A percentile compares a stretch with the other conserved stretches of the same genome.
Evolutionary conservation across 1,140 invertebrate species (phyloP).

Genomic region (Anoplolepis gracilipes): DNA sequence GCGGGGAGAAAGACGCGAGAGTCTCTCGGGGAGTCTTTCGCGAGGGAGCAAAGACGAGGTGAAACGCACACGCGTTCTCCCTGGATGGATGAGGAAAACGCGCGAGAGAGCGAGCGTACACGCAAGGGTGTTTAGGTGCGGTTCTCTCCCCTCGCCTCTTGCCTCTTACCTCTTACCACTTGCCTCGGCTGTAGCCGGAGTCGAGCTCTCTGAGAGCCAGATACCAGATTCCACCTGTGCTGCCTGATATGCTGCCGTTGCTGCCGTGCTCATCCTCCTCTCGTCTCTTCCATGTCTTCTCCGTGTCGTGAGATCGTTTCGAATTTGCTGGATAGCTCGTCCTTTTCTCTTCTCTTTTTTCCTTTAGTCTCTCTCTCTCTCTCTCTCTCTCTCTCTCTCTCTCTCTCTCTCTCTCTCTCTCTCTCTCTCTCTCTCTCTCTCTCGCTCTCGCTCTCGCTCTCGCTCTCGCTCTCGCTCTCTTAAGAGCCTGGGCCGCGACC

Average conservation of each 20-base stretch:
- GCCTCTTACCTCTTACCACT: too few relatives aligned
- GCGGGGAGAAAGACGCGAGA: conserved; percentile 8
- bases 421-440: background rate
- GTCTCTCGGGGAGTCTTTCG: conserved; percentile 53
- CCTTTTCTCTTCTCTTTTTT: background rate
- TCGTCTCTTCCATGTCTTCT: conserved; percentile 68
- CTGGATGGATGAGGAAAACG: conserved; percentile 71
- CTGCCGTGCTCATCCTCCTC: conserved; percentile 70
- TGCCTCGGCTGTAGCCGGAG: conserved; percentile 46
- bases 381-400: background rate
- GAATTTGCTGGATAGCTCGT: conserved; percentile 64
- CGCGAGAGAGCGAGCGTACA: conserved; percentile 71
- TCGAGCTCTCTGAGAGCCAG: conserved; percentile 64
- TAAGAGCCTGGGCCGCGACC: conserved; percentile 2
- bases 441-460: too few relatives aligned
- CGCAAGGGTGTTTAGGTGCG: conserved; percentile 83
- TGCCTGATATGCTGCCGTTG: conserved; percentile 70
- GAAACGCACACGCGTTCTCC: conserved; percentile 71
- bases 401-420: conserved; percentile 16
- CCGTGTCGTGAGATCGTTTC: conserved; percentile 71
- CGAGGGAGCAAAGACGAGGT: conserved; percentile 62
- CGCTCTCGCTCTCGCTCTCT: conserved; percentile 20
- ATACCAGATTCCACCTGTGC: conserved; percentile 79
- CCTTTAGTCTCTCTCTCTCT: background rate
- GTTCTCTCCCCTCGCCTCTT: conserved; percentile 69